A percentile compares a stretch with the other conserved stretches of the same genome.
These are phyloP conservation scores for Acanthosepion pharaonis DNA, from an alignment of 2,888 invertebrate genomes.

Conservation along the genomic window DNA sequence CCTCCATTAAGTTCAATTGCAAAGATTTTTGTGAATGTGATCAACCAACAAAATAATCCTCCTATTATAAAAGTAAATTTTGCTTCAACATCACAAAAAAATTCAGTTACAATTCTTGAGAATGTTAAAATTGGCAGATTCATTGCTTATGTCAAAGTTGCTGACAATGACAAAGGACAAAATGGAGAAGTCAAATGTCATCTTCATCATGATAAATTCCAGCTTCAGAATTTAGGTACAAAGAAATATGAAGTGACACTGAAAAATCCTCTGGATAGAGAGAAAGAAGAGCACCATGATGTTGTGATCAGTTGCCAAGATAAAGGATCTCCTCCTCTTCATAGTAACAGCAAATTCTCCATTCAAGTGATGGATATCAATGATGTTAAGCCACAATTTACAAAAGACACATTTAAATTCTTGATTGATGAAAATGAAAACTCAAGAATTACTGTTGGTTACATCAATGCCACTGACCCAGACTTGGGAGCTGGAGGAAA, in stretches of 20 bases:
- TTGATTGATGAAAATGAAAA: not conserved
- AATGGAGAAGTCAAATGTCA: not conserved
- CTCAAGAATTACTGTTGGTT: not conserved
- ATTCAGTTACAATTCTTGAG: not conserved
- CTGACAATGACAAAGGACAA: not conserved
- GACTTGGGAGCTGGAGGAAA: slow-evolving; percentile 33
- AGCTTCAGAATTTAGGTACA: not conserved
- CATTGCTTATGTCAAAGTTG: not conserved
- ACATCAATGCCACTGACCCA: slow-evolving; percentile 13
- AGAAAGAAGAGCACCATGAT: slow-evolving; percentile 11
- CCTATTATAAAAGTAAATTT: not conserved
- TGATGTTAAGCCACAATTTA: not conserved
- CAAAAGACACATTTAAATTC: slow-evolving; percentile 13
- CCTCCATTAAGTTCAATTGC: not conserved
- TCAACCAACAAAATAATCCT: not conserved
- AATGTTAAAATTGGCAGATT: not conserved
- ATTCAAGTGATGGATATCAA: slow-evolving; percentile 10
- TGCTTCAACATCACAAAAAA: not conserved
- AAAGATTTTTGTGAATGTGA: not conserved
- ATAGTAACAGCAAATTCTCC: slow-evolving; percentile 33
- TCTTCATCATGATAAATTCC: not conserved
- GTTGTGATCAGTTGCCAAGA: slow-evolving; percentile 18
- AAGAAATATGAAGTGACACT: slow-evolving; percentile 23
- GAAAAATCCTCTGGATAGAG: not conserved
- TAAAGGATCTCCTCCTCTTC: slow-evolving; percentile 33